A percentile compares a stretch with the other conserved stretches of the same genome.
Conservation (phyloP, 2,113 vertebrate genomes). For the Ictidomys tridecemlineatus region DNA sequence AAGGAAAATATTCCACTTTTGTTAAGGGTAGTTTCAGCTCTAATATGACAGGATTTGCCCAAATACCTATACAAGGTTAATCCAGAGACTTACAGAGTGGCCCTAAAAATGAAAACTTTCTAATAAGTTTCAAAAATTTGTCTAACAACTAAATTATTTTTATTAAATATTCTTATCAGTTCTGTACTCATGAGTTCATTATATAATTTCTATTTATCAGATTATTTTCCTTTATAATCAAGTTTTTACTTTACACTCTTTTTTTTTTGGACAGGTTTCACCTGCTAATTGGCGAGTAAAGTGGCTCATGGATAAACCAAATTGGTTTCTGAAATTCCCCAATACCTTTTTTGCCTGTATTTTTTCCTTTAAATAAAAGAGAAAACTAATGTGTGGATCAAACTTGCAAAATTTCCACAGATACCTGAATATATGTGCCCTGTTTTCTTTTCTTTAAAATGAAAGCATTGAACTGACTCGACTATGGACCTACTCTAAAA, state of each 20-base stretch:
- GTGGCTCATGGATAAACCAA: neutral
- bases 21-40: slow-evolving; percentile 1
- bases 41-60: slow-evolving; percentile 30
- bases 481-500: neutral
- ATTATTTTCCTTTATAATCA: slow-evolving; percentile 52
- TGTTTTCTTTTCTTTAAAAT: slow-evolving; percentile 48
- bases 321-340: slow-evolving; percentile 13
- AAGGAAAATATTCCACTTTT: slow-evolving; percentile 20
- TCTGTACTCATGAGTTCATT: neutral
- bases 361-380: neutral
- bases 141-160: slow-evolving; percentile 33
- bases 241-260: slow-evolving; percentile 1
- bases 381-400: neutral
- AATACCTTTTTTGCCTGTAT: neutral
- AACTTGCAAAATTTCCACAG: neutral
- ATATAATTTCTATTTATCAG: slow-evolving; percentile 19
- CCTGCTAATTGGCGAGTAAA: slow-evolving; percentile 29
- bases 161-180: slow-evolving; percentile 14
- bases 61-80: slow-evolving; percentile 42
- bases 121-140: slow-evolving; percentile 41
- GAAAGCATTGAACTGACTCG: neutral
- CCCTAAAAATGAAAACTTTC: slow-evolving; percentile 50
- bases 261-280: slow-evolving; percentile 30
- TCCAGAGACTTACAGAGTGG: neutral
- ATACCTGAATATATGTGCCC: neutral